phyloP scores from a whole-genome alignment of 2,113 vertebrate species.

The Prinia subflava region DNA sequence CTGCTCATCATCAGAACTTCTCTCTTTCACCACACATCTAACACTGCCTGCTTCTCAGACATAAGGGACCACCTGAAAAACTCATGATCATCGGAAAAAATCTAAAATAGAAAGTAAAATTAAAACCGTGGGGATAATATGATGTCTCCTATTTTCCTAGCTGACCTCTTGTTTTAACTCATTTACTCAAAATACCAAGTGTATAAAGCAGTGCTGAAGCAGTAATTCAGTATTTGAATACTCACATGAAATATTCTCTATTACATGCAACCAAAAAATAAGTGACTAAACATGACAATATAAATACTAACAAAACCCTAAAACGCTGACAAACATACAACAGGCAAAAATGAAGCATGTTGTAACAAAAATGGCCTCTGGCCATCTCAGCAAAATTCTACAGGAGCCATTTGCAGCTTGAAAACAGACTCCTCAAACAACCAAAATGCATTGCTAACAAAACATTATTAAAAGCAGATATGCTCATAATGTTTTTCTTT shows the following conservation, averaged over 20 bases:
- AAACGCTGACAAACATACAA: neutral
- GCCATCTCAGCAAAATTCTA: constrained; percentile 2
- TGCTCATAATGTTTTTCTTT: neutral
- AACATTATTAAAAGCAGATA: constrained; percentile 20
- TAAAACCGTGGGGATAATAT: neutral
- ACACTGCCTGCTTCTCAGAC: neutral
- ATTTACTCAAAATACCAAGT: neutral
- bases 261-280: neutral
- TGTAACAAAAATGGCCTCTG: neutral
- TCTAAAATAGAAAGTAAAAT: neutral
- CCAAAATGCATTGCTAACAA: constrained; percentile 28
- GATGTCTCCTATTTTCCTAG: neutral
- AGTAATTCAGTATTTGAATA: neutral
- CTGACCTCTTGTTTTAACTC: neutral
- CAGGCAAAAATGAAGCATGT: neutral
- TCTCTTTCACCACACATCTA: neutral
- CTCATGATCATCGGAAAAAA: neutral
- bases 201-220: neutral
- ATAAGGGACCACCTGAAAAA: neutral
- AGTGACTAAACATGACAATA: constrained; percentile 43
- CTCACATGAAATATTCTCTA: neutral
- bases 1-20: neutral
- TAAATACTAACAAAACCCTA: constrained; percentile 41
- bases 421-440: neutral
- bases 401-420: neutral